These are phyloP conservation scores for Parazoanthus swiftii DNA, from an alignment of 92 coral and sea anemone genomes.

Conservation along the genomic window DNA sequence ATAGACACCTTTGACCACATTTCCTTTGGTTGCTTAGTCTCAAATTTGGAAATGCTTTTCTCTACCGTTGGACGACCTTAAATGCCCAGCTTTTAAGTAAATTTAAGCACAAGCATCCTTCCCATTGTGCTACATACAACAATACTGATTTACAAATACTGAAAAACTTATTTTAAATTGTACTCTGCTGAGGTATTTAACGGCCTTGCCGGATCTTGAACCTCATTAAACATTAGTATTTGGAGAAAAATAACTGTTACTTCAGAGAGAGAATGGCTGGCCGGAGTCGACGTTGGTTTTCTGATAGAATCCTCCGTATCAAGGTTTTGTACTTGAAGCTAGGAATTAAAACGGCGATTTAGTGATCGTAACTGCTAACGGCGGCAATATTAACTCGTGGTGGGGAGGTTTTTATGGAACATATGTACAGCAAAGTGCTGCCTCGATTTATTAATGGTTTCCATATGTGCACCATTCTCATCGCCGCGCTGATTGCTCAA, in stretches of 20 bases:
- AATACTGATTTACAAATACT: background rate
- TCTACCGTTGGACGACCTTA: background rate
- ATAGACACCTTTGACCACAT: conserved; percentile 34
- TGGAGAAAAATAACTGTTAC: background rate
- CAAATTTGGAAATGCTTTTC: background rate
- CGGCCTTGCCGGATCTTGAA: background rate
- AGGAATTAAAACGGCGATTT: conserved; percentile 17
- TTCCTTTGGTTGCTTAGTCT: background rate
- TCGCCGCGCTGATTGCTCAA: conserved; percentile 2
- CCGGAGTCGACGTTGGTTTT: background rate
- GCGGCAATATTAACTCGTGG: conserved; percentile 53
- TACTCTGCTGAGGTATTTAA: background rate
- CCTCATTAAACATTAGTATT: conserved; percentile 11
- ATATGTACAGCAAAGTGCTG: conserved; percentile 59
- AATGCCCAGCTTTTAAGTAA: background rate
- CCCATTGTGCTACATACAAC: background rate
- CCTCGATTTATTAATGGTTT: conserved; percentile 46
- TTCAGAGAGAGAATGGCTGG: background rate
- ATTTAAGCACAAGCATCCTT: background rate
- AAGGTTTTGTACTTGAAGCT: background rate
- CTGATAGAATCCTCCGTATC: background rate
- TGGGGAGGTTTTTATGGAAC: conserved; percentile 59
- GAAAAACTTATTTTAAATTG: background rate
- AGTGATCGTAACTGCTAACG: conserved; percentile 24
- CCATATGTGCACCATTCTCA: conserved; percentile 46